Conservation (phyloP, 2,888 invertebrate genomes). For the Volucella inanis region DNA sequence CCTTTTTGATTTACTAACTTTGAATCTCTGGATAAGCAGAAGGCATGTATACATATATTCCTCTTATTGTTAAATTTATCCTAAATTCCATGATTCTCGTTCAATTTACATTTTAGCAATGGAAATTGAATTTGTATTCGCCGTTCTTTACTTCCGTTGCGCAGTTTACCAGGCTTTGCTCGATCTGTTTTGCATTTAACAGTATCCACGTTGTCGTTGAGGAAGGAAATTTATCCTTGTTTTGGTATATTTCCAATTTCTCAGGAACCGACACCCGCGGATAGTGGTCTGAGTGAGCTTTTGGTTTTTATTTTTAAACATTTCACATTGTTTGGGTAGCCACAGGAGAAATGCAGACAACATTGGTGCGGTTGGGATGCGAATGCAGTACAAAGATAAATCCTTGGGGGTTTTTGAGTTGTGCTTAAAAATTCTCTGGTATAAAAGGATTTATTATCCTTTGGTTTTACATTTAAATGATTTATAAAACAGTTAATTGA, state of each 20-base stretch:
- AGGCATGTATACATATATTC: slow-evolving; percentile 1
- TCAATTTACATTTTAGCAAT: slow-evolving; percentile 4
- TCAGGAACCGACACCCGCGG: not conserved
- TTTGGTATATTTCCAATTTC: slow-evolving; percentile 26
- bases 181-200: slow-evolving; percentile 36
- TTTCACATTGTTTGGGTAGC: slow-evolving; percentile 16
- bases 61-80: not conserved
- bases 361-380: not conserved
- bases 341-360: too few species aligned
- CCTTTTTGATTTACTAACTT: not conserved
- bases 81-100: slow-evolving; percentile 27
- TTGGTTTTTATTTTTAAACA: slow-evolving; percentile 41
- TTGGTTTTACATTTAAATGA: not conserved
- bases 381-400: not conserved
- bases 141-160: not conserved
- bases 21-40: not conserved
- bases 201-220: not conserved
- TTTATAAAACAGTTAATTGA: too few species aligned
- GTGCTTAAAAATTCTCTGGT: slow-evolving; percentile 39
- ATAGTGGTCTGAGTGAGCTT: slow-evolving; percentile 4
- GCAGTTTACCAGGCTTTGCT: slow-evolving; percentile 36
- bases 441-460: slow-evolving; percentile 20
- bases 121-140: slow-evolving; percentile 41
- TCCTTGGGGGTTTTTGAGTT: slow-evolving; percentile 39
- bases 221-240: slow-evolving; percentile 15